These are phyloP conservation scores for Megaceryle maxima DNA, from an alignment of 2,113 vertebrate genomes.

Conservation along the genomic window DNA sequence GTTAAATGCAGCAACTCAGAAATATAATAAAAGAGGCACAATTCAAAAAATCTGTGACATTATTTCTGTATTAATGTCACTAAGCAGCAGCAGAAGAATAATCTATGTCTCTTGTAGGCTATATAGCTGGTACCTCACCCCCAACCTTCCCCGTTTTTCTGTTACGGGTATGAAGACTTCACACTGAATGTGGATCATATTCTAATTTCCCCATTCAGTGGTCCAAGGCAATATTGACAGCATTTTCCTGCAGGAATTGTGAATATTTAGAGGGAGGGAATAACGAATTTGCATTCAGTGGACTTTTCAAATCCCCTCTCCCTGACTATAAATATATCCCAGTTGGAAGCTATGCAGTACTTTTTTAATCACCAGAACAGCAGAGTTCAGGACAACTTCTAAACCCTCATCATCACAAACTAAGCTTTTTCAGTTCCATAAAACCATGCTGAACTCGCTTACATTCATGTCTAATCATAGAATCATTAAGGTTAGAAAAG, in stretches of 20 bases:
- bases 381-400: neutral
- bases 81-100: neutral
- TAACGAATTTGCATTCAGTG: neutral
- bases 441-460: neutral
- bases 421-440: neutral
- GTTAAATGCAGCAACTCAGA: neutral
- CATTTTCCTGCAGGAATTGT: neutral
- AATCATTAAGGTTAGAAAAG: no score
- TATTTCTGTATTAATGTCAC: neutral
- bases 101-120: neutral
- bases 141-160: neutral
- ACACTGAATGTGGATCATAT: neutral
- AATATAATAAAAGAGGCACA: fast-evolving
- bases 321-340: neutral
- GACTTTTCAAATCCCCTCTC: neutral
- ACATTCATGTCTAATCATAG: neutral
- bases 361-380: neutral
- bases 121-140: neutral
- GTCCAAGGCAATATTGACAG: neutral
- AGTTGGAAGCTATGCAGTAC: neutral
- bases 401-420: neutral
- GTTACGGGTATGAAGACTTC: neutral
- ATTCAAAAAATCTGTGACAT: neutral
- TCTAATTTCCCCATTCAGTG: neutral
- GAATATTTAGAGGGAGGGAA: neutral